A percentile compares a stretch with the other conserved stretches of the same genome.
These are phyloP conservation scores for Atopsyche davidsoni DNA, from an alignment of 1,140 invertebrate genomes.

Conservation along the genomic window DNA sequence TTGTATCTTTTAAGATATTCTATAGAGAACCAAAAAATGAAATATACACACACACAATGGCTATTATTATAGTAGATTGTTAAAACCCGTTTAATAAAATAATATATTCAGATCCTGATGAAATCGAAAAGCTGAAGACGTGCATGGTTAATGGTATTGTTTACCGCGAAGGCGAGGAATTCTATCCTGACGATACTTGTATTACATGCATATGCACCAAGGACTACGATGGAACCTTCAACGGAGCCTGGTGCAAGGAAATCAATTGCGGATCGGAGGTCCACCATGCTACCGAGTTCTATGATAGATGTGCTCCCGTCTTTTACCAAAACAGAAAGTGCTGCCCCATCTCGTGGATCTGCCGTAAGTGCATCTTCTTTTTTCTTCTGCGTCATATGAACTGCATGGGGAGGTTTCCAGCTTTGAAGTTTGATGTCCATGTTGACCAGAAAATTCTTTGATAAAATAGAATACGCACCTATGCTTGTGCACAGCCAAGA, in stretches of 20 bases:
- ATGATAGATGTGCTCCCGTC: conserved; percentile 43
- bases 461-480: too few species aligned
- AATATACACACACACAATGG: too few species aligned
- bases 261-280: conserved; percentile 47
- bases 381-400: too few species aligned
- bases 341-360: conserved; percentile 45
- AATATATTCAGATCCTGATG: conserved; percentile 33
- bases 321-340: conserved; percentile 36
- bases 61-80: too few species aligned
- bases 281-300: conserved; percentile 39
- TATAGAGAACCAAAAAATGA: too few species aligned
- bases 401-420: too few species aligned
- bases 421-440: too few species aligned
- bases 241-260: conserved; percentile 39
- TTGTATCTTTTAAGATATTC: too few species aligned
- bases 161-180: conserved; percentile 43
- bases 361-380: conserved; percentile 38
- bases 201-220: conserved; percentile 44
- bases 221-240: conserved; percentile 35
- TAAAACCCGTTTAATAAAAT: too few species aligned
- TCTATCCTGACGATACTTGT: conserved; percentile 41
- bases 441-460: too few species aligned
- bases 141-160: conserved; percentile 43
- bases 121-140: conserved; percentile 36
- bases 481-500: too few species aligned